A percentile compares a stretch with the other conserved stretches of the same genome.
Evolutionary conservation across 2,797 vertebrate species (phyloP).

Genomic region (Microctenopoma stevenorrisi): DNA sequence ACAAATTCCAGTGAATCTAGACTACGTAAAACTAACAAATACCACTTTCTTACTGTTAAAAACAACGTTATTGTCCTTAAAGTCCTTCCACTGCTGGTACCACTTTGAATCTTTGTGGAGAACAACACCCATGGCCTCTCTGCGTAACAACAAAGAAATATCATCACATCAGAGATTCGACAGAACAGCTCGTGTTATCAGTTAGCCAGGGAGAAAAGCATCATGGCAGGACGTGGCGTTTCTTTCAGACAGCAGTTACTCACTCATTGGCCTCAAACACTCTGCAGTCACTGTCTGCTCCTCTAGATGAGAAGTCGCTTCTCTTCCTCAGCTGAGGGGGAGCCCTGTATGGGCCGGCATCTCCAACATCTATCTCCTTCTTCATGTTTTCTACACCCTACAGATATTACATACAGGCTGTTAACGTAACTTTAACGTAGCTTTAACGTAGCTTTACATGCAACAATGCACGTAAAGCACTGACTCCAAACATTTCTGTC

Average conservation of each 20-base stretch:
- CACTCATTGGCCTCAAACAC: slow-evolving; percentile 93
- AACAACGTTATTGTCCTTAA: slow-evolving; percentile 93
- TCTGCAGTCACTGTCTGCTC: slow-evolving; percentile 76
- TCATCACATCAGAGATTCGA: neutral
- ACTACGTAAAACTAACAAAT: neutral
- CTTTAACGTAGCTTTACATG: too few relatives aligned
- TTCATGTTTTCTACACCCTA: slow-evolving; percentile 91
- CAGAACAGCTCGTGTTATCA: neutral
- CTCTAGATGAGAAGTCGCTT: slow-evolving; percentile 89
- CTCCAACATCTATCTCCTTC: slow-evolving; percentile 90
- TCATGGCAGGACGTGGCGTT: neutral
- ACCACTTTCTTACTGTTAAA: slow-evolving; percentile 88
- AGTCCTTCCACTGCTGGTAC: slow-evolving; percentile 96
- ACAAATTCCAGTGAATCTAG: neutral
- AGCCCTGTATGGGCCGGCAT: slow-evolving; percentile 88
- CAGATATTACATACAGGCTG: neutral
- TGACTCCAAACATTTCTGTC: neutral
- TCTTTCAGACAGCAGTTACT: slow-evolving; percentile 31
- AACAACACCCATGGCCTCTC: slow-evolving; percentile 90
- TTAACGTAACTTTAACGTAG: neutral
- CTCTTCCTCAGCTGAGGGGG: slow-evolving; percentile 90
- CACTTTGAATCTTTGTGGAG: slow-evolving; percentile 95
- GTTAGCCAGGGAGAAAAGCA: neutral
- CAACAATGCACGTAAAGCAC: neutral
- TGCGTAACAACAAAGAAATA: slow-evolving; percentile 56